Base-by-base conservation (phyloP, 2,113 vertebrate genomes). In the Propithecus coquereli region DNA sequence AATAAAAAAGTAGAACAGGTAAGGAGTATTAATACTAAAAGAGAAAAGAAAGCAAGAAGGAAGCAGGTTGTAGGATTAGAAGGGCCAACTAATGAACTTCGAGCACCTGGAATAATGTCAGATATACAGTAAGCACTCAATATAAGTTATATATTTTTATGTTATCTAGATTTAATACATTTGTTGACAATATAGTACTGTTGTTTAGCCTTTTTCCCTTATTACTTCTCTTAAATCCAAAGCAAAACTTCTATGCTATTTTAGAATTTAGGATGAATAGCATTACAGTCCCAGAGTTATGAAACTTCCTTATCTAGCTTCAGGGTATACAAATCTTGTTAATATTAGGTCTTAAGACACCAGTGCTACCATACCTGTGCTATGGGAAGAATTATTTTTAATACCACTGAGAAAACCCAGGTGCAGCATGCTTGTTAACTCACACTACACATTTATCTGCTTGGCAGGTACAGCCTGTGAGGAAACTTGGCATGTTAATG, bases 341-440 rank as follows among this genome's bases (percentile, higher is more conserved):
- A 92, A 95, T 73, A 86, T 12, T 68, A 61, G 16, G 8, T 52
- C 50, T 92, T 57, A 97, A 57, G 54, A 6, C 50, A 97, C 66
- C 61, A n/a, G 23, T 47, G 63, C 17, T 47, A 90, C 12, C 27
- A 37, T 7, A 43, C 40, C 52, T 91, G 5, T 32, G 32, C 65
- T 80, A 66, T 74, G 91, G 79, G 54, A 94, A 97, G 43, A 94
- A 94, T 95, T 96, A 95, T 50, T 57, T 40, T 96, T 70, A 94
- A 83, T 74, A 83, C 5, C 86, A n/a, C 37, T 73, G 52, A 77
- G 92, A 43, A 86, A 93, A 91, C 17, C 76, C 90, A 94, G 54
- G 43, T 90, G 30, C 37, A 80, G 13, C 43, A 57, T 59, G 61
- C 71, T 92, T 95, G 34, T 83, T 90, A 95, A 96, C 74, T 84